Conservation (phyloP, 2,888 invertebrate genomes). For the Sisyra nigra region DNA sequence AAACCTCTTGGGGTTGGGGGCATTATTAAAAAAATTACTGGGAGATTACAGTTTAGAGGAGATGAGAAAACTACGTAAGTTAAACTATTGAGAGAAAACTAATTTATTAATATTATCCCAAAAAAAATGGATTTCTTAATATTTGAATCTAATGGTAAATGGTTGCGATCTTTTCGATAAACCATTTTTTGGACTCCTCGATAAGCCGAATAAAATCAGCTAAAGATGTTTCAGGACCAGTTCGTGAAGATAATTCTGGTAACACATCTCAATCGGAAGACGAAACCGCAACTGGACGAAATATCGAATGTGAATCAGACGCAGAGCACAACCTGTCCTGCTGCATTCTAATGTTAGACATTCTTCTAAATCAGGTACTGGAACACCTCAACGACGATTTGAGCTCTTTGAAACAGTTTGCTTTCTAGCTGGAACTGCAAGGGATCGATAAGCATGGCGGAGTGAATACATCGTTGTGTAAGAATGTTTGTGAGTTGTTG, state of each 20-base stretch:
- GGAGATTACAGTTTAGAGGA: too few relatives aligned
- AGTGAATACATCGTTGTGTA: conserved; percentile 55
- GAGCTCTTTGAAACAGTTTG: too few relatives aligned
- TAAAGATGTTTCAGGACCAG: conserved; percentile 32
- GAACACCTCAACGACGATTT: too few relatives aligned
- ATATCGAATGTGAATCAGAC: conserved; percentile 52
- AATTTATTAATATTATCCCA: too few relatives aligned
- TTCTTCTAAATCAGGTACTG: conserved; percentile 76
- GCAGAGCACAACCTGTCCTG: conserved; percentile 75
- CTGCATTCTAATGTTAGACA: conserved; percentile 92
- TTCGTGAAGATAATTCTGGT: conserved; percentile 46
- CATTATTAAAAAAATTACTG: too few relatives aligned
- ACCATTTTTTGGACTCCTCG: conserved; percentile 3
- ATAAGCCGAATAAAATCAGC: too few relatives aligned
- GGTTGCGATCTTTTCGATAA: not conserved
- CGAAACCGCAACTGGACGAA: conserved; percentile 39
- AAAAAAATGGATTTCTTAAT: too few relatives aligned
- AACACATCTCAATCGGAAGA: conserved; percentile 55
- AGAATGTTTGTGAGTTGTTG: conserved; percentile 55
- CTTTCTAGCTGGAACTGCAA: conserved; percentile 62
- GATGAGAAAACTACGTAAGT: too few relatives aligned
- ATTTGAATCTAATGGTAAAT: too few relatives aligned
- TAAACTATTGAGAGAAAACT: too few relatives aligned
- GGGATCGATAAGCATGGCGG: conserved; percentile 70
- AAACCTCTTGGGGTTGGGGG: too few relatives aligned